Percentiles rank a stretch among this genome's conserved stretches.
Evolutionary conservation across 2,888 invertebrate genomes (phyloP).

Genomic region (Limenitis camilla): DNA sequence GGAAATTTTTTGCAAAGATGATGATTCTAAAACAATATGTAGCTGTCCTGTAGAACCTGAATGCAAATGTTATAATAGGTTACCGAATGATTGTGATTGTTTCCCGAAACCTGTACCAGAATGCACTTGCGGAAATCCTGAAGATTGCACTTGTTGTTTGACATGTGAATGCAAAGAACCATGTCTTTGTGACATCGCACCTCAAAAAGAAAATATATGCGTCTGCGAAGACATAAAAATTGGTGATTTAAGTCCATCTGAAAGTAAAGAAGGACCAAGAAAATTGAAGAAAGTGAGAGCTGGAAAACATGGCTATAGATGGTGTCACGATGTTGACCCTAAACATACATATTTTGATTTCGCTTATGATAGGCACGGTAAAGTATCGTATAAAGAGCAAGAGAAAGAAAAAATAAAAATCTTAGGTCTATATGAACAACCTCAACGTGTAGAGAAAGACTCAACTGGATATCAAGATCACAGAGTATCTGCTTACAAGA

Average conservation of each 20-base stretch:
- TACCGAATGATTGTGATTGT: constrained; percentile 40
- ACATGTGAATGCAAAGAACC: constrained; percentile 48
- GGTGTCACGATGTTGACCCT: constrained; percentile 62
- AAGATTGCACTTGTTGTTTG: constrained; percentile 49
- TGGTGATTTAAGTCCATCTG: constrained; percentile 27
- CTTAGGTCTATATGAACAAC: constrained; percentile 42
- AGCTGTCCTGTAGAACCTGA: constrained; percentile 36
- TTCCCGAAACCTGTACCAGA: constrained; percentile 34
- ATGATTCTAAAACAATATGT: constrained; percentile 43
- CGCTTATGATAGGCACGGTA: constrained; percentile 51
- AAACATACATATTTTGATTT: constrained; percentile 61
- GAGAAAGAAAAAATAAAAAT: constrained; percentile 45
- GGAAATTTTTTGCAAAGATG: constrained; percentile 34
- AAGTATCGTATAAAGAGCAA: constrained; percentile 39
- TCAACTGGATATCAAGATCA: constrained; percentile 31
- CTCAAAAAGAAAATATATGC: constrained; percentile 35
- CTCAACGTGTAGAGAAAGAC: neutral
- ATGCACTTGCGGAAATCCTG: constrained; percentile 51
- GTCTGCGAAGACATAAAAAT: constrained; percentile 38
- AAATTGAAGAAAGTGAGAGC: constrained; percentile 49
- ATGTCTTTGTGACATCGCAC: constrained; percentile 47
- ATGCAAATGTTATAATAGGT: constrained; percentile 40
- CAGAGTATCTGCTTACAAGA: constrained; percentile 44
- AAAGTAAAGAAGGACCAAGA: constrained; percentile 30
- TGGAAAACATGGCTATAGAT: constrained; percentile 57